Evolutionary conservation across 2,888 invertebrate species (phyloP), one percentile per base, ranked within the genome.

Genomic region (Lomographa bimaculata): DNA sequence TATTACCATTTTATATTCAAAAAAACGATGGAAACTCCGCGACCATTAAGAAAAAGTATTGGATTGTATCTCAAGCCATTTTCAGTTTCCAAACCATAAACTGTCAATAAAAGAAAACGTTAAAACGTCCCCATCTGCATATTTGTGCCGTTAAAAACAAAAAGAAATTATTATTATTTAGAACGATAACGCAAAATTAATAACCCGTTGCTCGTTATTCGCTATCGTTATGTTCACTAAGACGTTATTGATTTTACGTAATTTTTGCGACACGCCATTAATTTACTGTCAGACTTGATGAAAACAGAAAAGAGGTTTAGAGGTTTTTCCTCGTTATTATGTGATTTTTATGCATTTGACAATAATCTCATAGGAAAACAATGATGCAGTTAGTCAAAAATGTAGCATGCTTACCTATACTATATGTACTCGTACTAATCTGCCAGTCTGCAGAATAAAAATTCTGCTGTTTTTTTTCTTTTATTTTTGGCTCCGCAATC

Each of bases 31-130:
- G 50, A 60, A 49, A 56, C 44, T 54, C 51, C 50, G 53, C 54
- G 45, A 48, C 60, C 71, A 64, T 72, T 71, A 74, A 65, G 58
- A 50, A 12, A 34, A 41, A 61, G 62, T 72, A 77, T 79, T 67
- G 76, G 64, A 76, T 79, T 63, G 71, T 71, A 75, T 79, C 79
- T 71, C 30, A 68, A 74, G 73, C 69, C 80, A 71, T 84, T 83
- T 68, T 66, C 75, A 74, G 77, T 85, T 86, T 86, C 86, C 79
- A 69, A 81, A 81, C 79, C 79, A 86, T 86, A 86, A 86, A 86
- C 71, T 85, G 82, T 80, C 85, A 76, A 82, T 84, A 83, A 84
- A 83, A 83, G 74, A 76, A 77, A 78, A 77, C 79, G 46, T 69
- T 75, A 73, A 74, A 79, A 74, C 68, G 39, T 57, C 59, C 26